Evolutionary conservation across 1,140 invertebrate genomes (phyloP).

Genomic region (Eurytemora carolleeae): DNA sequence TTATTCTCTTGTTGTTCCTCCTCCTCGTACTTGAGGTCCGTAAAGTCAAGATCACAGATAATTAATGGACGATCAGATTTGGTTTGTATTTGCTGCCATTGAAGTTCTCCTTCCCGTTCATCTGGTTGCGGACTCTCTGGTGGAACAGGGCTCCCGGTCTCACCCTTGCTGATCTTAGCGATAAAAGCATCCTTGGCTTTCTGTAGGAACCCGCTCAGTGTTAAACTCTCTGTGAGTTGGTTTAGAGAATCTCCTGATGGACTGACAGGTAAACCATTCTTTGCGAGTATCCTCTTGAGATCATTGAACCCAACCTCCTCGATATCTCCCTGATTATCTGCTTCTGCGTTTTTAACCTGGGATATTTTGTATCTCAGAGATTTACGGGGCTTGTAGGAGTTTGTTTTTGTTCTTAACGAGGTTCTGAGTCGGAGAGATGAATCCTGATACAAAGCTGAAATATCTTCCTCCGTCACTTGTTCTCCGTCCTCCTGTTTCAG

Average conservation of each 20-base stretch:
- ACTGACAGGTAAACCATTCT: constrained; percentile 4
- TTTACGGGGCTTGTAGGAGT: background rate
- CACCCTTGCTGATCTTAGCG: constrained; percentile 5
- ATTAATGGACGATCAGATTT: constrained; percentile 58
- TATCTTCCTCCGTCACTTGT: constrained; percentile 14
- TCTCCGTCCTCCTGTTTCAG: constrained; percentile 14
- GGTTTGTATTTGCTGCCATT: constrained; percentile 77
- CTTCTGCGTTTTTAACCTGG: background rate
- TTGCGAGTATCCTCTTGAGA: constrained; percentile 7
- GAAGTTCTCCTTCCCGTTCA: constrained; percentile 46
- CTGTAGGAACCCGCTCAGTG: constrained; percentile 1
- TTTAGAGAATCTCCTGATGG: constrained; percentile 4
- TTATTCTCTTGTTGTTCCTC: constrained; percentile 21
- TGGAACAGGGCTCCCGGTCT: background rate
- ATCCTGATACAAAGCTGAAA: constrained; percentile 4
- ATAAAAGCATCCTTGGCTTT: constrained; percentile 1
- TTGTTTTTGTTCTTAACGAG: constrained; percentile 2
- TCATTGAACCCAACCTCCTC: background rate
- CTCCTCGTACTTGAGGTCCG: constrained; percentile 60
- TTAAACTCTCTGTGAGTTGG: too few species aligned
- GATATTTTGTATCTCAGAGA: constrained; percentile 9
- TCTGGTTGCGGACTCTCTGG: constrained; percentile 49
- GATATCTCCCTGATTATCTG: constrained; percentile 3
- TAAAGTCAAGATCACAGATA: constrained; percentile 90
- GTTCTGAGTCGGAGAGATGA: constrained; percentile 8